Evolutionary conservation across 2,113 vertebrate species (phyloP).

Genomic region (Bufo gargarizans): DNA sequence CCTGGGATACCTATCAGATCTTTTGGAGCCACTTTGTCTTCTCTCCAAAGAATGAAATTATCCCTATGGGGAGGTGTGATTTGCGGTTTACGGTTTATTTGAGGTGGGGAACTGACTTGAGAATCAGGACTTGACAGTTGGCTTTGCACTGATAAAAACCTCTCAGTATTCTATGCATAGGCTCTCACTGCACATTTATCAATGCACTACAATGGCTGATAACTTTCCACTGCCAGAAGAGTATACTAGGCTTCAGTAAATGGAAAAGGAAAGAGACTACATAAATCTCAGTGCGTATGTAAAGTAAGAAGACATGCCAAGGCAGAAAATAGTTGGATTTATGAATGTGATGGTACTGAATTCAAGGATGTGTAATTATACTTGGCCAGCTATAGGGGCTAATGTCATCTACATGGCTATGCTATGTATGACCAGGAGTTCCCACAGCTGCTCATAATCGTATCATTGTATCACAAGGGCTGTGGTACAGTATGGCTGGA

Average conservation of each 20-base stretch:
- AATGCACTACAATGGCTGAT: constrained; percentile 47
- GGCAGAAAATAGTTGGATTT: neutral
- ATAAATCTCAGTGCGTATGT: neutral
- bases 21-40: neutral
- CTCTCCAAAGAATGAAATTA: neutral
- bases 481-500: no score
- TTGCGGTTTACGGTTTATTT: neutral
- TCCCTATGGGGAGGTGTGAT: neutral
- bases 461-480: no score
- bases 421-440: no score
- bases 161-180: constrained; percentile 52
- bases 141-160: constrained; percentile 54
- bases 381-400: neutral
- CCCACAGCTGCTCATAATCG: no score
- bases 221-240: constrained; percentile 4
- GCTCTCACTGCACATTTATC: constrained; percentile 44
- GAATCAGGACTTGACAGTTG: neutral
- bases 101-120: neutral
- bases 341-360: constrained; percentile 19
- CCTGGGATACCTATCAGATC: neutral
- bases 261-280: neutral
- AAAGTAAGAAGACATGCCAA: neutral
- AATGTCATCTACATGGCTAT: neutral
- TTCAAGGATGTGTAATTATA: neutral
- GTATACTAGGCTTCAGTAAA: neutral